Conservation (phyloP, 2,888 invertebrate species). For the Sarcophaga carnaria region DNA sequence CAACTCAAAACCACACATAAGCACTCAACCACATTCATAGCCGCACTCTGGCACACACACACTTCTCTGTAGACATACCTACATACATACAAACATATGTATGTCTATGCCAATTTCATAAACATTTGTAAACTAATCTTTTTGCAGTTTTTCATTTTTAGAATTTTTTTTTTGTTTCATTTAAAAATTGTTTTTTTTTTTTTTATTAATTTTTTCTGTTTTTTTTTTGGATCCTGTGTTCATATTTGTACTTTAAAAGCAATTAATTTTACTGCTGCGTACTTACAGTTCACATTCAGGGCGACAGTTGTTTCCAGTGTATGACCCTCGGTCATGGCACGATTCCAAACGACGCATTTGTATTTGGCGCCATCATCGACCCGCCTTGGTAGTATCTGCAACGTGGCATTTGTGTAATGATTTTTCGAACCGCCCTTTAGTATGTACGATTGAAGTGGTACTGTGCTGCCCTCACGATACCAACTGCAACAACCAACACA, state of each 20-base stretch:
- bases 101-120: not conserved
- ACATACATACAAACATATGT: not conserved
- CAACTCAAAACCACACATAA: not conserved
- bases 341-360: constrained; percentile 94
- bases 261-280: constrained; percentile 70
- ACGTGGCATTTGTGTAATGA: constrained; percentile 88
- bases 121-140: constrained; percentile 39
- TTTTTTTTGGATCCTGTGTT: not conserved
- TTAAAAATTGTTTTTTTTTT: not conserved
- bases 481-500: constrained; percentile 83
- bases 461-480: constrained; percentile 90
- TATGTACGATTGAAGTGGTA: constrained; percentile 88
- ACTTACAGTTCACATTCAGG: constrained; percentile 95
- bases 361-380: constrained; percentile 93
- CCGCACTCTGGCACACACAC: too few species aligned
- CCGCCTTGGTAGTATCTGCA: constrained; percentile 89
- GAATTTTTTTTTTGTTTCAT: constrained; percentile 1
- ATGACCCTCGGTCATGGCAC: constrained; percentile 91
- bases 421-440: constrained; percentile 88
- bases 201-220: not conserved
- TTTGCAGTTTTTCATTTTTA: constrained; percentile 25
- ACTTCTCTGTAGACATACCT: too few species aligned
- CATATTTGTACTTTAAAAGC: constrained; percentile 54
- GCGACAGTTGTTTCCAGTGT: constrained; percentile 91
- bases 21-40: not conserved